Base-by-base conservation (phyloP, 2,888 invertebrate genomes). In the Tortrix viridana region DNA sequence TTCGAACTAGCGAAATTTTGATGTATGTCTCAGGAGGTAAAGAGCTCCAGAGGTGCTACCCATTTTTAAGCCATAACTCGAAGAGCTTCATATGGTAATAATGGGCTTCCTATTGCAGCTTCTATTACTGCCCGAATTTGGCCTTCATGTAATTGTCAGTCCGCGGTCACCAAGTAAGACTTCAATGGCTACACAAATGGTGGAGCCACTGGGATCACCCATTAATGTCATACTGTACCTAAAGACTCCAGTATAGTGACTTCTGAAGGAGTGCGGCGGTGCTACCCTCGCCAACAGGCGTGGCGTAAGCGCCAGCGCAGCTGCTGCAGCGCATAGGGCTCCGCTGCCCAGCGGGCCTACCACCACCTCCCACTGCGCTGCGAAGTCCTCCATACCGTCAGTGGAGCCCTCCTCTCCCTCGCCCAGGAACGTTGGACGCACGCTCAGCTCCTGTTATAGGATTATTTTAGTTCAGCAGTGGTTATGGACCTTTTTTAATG, bases 191-290 rank as follows among this genome's bases (percentile, higher is more conserved):
- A 32, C 12, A 9, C 12, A 32, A 9, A 12, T 32, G 32, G 32
- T 32, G 32, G 12, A 32, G 12, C 12, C 32, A 12, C 32, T 32
- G 32, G 19, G 19, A 19, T 46, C 18, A 12, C 5, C 4, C 19
- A 14, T 19, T 4, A 18, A 9, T 41, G 19, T n/a, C n/a, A 7
- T n/a, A 6, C 65, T 70, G 79, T 79, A 95, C 95, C 94, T 93
- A 85, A 95, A 95, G 68, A 94, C 92, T 61, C 95, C 95, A 72
- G 93, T 93, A 83, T 95, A 95, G 60, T 75, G 79, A 1, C 87
- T 83, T 71, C 94, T 94, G 83, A 95, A 95, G 72, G 94, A 94
- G 16, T 94, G 93, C 26, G 95, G 95, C 19, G 95, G 95, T 67
- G 94, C 94, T 26, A 94, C 94, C 74, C 95, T 86, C 73, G 94